Percentiles rank a stretch among this genome's conserved stretches.
Conservation (phyloP, 2,797 vertebrate species). For the Neomorphus geoffroyi region DNA sequence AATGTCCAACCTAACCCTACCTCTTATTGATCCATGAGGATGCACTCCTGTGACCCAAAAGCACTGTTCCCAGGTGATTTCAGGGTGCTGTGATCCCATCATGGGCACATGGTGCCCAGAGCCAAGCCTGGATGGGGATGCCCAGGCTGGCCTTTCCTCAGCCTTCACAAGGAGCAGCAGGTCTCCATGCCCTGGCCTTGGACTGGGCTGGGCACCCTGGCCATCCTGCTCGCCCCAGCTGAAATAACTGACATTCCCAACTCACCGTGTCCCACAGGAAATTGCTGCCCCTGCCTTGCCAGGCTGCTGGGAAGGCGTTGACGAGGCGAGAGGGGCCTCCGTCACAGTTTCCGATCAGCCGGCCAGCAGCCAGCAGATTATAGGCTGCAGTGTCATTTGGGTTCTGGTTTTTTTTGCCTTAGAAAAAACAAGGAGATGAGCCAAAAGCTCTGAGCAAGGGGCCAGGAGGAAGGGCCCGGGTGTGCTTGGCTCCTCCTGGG, state of each 20-base stretch:
- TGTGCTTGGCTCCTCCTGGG: neutral
- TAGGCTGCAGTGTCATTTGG: conserved; percentile 31
- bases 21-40: fast-evolving
- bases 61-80: neutral
- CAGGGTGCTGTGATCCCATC: fast-evolving
- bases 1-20: too few species aligned
- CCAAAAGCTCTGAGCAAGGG: neutral
- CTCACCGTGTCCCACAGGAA: neutral
- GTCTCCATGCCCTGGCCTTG: fast-evolving
- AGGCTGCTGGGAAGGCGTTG: conserved; percentile 14
- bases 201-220: neutral
- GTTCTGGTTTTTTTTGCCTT: neutral
- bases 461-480: neutral
- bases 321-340: neutral
- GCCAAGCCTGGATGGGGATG: neutral
- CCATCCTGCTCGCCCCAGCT: neutral
- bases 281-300: neutral
- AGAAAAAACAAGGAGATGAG: neutral
- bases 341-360: conserved; percentile 73
- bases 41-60: neutral
- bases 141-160: neutral
- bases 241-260: neutral
- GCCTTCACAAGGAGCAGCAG: fast-evolving
- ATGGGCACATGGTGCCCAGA: fast-evolving
- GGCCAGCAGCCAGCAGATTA: conserved; percentile 71